Percentiles rank a stretch among this genome's conserved stretches.
Evolutionary conservation across 37 sponge, comb jelly and placozoan species (phyloP).

Genomic region (Oopsacas minuta): DNA sequence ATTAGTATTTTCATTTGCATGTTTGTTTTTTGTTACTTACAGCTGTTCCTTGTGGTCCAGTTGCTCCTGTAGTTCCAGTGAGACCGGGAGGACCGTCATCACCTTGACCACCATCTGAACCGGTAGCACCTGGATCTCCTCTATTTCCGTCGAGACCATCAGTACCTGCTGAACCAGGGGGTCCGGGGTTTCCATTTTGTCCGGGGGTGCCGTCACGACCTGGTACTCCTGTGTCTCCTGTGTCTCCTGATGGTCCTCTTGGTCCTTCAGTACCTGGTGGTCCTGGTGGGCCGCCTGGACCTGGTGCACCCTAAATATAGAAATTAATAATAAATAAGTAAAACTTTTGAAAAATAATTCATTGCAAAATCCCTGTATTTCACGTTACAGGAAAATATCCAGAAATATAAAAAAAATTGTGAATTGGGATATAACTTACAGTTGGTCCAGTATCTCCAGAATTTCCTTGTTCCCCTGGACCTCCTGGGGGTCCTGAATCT

Average conservation of each 20-base stretch:
- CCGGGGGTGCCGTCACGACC: slow-evolving; percentile 4
- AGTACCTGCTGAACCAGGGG: background rate
- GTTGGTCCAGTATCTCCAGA: background rate
- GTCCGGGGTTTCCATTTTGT: background rate
- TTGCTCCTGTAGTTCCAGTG: background rate
- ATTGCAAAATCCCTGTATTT: no score
- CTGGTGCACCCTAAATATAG: background rate
- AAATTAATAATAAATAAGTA: no score
- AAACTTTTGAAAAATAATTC: no score
- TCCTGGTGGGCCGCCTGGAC: background rate
- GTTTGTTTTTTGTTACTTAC: background rate
- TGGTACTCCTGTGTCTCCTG: background rate
- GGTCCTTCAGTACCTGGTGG: background rate
- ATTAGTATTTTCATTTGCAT: background rate
- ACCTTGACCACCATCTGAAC: background rate
- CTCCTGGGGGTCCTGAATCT: background rate
- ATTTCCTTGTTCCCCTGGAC: background rate
- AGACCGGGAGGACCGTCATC: background rate
- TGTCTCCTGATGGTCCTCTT: background rate
- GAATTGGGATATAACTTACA: no score
- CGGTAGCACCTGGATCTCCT: background rate
- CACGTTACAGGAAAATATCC: no score
- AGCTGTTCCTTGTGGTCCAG: background rate
- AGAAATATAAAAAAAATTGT: no score
- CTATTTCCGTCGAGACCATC: background rate